These are phyloP conservation scores for Stratiomys singularior DNA, from an alignment of 2,888 invertebrate genomes.

Conservation along the genomic window DNA sequence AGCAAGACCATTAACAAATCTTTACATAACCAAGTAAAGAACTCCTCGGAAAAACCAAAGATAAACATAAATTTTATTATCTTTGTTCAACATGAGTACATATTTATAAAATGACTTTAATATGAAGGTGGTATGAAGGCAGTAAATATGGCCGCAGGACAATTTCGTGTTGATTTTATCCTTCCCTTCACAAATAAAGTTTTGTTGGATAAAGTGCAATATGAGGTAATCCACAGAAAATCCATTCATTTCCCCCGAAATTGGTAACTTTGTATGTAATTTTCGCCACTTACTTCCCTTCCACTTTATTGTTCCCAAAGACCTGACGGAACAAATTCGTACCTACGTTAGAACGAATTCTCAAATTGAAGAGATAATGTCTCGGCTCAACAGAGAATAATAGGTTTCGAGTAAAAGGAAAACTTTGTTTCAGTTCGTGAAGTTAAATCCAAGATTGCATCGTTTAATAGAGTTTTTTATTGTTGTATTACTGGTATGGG, in stretches of 20 bases:
- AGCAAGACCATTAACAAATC: too few species aligned
- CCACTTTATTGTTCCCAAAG: constrained; percentile 46
- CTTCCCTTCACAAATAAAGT: too few species aligned
- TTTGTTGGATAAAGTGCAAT: background rate
- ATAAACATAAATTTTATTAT: too few species aligned
- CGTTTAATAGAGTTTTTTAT: constrained; percentile 31
- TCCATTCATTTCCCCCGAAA: constrained; percentile 46
- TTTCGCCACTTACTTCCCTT: constrained; percentile 34
- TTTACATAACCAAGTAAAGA: too few species aligned
- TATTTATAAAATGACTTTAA: too few species aligned
- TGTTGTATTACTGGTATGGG: background rate
- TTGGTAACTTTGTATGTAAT: constrained; percentile 36
- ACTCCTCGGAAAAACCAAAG: too few species aligned
- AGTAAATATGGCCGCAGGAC: too few species aligned
- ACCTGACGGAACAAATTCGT: constrained; percentile 45
- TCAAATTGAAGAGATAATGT: constrained; percentile 47
- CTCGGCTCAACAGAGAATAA: constrained; percentile 5
- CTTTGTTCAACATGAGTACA: too few species aligned
- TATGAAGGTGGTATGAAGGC: too few species aligned
- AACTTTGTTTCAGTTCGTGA: background rate
- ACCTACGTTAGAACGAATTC: constrained; percentile 31
- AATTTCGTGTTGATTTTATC: too few species aligned
- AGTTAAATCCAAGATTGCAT: constrained; percentile 38
- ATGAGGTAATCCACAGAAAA: constrained; percentile 46
- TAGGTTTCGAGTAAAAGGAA: background rate